Base-by-base conservation (phyloP, 2,797 vertebrate genomes). In the Myotis vivesi region DNA sequence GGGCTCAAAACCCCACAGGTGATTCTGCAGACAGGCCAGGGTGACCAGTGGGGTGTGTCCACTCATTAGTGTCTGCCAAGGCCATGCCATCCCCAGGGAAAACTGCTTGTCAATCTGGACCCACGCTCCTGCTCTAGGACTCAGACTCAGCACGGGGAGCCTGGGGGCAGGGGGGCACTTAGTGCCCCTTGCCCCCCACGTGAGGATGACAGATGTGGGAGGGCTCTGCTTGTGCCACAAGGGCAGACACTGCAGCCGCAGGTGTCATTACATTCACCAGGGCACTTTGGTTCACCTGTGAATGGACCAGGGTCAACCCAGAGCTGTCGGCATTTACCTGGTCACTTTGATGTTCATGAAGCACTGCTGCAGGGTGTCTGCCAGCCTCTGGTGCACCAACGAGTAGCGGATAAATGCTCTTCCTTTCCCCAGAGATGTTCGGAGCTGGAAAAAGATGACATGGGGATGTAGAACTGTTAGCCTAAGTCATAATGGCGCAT, bases 281-380 rank as follows among this genome's bases (percentile, higher is more conserved):
- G 36, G 33, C 51, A 3, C 25, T 16, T 5, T 0, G 0, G 59
- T 1, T 44, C 44, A 5, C 8, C 28, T 6, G 25, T 23, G n/a
- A n/a, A 30, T 3, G 49, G n/a, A 12, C 0, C 0, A 30, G 55
- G 22, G 51, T 3, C 15, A 25, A 8, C 22, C 51, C 41, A 64
- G 57, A n/a, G 3, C 2, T 0, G 33, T 7, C 22, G 17, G 19
- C 28, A 72, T 46, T 98, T 97, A 99, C 99, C 99, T 99, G 96
- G 99, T 99, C 97, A 99, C 98, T 96, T 98, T 99, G 95, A 98
- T 98, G 98, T 99, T 99, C 99, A 99, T 99, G 92, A 99, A 98
- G 97, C 99, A 99, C 95, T 99, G 99, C 97, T 99, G 99, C 91
- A 99, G 98, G 0, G 99, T 99, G 97, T 99, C 99, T 41, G 99